Evolutionary conservation across 2,888 invertebrate genomes (phyloP), one percentile per base, ranked within the genome.

Genomic region (Eupithecia vulgata): DNA sequence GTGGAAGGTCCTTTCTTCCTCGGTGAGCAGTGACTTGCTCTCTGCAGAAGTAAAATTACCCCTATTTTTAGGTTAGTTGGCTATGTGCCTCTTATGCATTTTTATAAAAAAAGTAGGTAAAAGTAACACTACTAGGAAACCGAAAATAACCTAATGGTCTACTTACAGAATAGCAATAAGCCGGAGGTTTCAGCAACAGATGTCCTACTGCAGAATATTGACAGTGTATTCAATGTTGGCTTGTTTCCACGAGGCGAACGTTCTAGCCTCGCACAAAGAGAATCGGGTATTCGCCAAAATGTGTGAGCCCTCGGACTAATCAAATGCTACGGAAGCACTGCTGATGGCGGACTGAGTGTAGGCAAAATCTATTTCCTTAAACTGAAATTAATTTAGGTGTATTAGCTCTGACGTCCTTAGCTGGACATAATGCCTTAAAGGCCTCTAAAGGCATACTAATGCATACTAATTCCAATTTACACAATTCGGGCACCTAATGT

Each of bases 221-320:
- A 48, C 72, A 69, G 61, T 73, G 67, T 21, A 8, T n/a, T 52
- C 10, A 21, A 70, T 70, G 52, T 73, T 73, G 73, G 70, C 67
- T 61, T 34, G 73, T 52, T 61, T 70, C 73, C 48, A 61, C 69
- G 61, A 35, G 21, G 61, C 37, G 48, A n/a, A 21, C 69, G 64
- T 25, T 70, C 65, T 42, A 62, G 34, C 37, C 70, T 42, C 57
- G 69, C 40, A 48, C 66, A 73, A 70, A 70, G 70, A n/a, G 73
- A 73, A 70, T 62, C 61, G 52, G 35, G 13, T 67, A 70, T 67
- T 52, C 45, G 40, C 8, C 62, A 48, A 42, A 66, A 45, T 59
- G 52, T 34, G 21, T 62, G 40, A 59, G 35, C 52, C 64, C 25
- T 67, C 35, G 15, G 12, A 25, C 62, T 70, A 45, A 70, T 34